phyloP scores from a whole-genome alignment of 1,140 invertebrate species.

The Batillaria attramentaria region DNA sequence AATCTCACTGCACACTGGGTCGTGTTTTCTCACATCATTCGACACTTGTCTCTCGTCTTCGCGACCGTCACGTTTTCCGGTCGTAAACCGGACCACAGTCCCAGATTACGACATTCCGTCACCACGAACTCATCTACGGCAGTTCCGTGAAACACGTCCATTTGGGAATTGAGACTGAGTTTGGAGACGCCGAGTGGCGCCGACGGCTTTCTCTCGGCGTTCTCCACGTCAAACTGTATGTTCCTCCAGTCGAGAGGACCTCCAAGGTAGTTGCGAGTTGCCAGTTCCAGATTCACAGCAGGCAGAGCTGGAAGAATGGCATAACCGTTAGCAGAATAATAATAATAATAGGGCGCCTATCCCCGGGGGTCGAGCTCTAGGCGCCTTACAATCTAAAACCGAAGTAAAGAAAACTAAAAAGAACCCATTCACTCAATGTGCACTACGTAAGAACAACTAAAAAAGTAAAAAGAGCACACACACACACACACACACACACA shows the following conservation, averaged over 20 bases:
- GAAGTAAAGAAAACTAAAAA: too few species aligned
- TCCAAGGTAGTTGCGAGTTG: constrained; percentile 67
- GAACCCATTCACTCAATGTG: too few species aligned
- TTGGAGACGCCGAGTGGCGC: constrained; percentile 54
- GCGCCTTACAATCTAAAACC: too few species aligned
- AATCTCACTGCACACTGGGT: too few species aligned
- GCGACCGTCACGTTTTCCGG: constrained; percentile 52
- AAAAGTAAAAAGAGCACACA: too few species aligned
- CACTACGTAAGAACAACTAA: too few species aligned
- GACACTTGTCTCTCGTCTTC: constrained; percentile 50
- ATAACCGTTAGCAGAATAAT: background rate
- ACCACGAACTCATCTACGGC: constrained; percentile 67
- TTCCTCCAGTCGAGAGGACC: constrained; percentile 57
- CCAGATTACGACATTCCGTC: constrained; percentile 57
- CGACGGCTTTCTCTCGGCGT: constrained; percentile 50
- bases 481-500: background rate
- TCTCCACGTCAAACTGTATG: constrained; percentile 51
- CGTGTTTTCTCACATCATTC: constrained; percentile 62
- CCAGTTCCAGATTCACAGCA: constrained; percentile 63
- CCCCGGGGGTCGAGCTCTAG: too few species aligned
- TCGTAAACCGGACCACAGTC: constrained; percentile 61
- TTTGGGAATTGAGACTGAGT: constrained; percentile 46
- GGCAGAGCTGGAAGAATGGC: constrained; percentile 61
- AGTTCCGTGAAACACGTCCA: constrained; percentile 61
- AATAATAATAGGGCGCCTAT: too few species aligned